Conservation (phyloP, 1,140 invertebrate species). For the Hirudo medicinalis region DNA sequence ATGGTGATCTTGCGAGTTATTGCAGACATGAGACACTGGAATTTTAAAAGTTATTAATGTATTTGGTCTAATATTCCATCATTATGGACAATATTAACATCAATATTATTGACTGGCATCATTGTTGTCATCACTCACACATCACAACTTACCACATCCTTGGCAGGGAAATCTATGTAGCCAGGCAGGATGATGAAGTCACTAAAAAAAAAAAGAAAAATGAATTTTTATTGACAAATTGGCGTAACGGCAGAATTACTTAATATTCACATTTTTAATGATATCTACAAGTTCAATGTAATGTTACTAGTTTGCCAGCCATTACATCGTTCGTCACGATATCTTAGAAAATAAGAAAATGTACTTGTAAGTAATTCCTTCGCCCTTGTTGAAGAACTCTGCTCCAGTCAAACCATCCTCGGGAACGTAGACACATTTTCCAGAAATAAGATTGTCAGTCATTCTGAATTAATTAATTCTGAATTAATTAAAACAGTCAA, state of each 20-base stretch:
- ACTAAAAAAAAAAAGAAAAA: constrained; percentile 8
- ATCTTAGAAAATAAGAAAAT: too few relatives aligned
- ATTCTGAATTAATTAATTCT: constrained; percentile 30
- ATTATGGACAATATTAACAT: neutral
- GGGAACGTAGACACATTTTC: constrained; percentile 47
- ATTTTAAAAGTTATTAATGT: neutral
- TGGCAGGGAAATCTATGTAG: constrained; percentile 14
- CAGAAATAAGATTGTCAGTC: constrained; percentile 45
- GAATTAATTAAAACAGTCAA: too few relatives aligned
- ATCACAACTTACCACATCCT: constrained; percentile 9
- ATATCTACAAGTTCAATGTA: too few relatives aligned
- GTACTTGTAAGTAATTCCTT: constrained; percentile 78
- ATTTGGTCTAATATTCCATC: neutral
- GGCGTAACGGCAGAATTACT: too few relatives aligned
- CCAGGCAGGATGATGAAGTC: constrained; percentile 17
- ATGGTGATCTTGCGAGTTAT: constrained; percentile 55
- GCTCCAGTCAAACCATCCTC: constrained; percentile 59
- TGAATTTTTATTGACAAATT: neutral
- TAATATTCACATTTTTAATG: too few relatives aligned
- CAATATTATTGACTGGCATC: neutral
- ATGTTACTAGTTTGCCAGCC: too few relatives aligned
- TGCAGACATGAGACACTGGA: constrained; percentile 13
- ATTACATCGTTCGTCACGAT: too few relatives aligned
- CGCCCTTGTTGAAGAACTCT: constrained; percentile 70
- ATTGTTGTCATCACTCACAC: neutral